Evolutionary conservation across 1,140 invertebrate genomes (phyloP), one percentile per base, ranked within the genome.

Genomic region (Neodiprion lecontei): DNA sequence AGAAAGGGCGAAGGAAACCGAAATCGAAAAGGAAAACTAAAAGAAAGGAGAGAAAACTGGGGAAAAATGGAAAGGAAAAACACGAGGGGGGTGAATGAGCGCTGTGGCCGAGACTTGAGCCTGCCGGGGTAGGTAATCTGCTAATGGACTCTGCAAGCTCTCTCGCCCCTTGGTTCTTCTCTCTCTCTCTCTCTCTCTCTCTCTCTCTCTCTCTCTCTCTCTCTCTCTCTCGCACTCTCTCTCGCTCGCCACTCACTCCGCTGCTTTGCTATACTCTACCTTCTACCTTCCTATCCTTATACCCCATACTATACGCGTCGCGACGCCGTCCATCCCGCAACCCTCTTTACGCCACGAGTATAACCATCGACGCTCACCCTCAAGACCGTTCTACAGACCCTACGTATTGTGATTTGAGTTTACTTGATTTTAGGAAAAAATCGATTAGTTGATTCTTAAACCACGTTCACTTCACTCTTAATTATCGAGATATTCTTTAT

Each of bases 61-160:
- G 72, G 67, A 48, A 72, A 69, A 69, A 14, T n/a, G 69, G 53
- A 40, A 47, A 71, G 53, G 78, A 81, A 81, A 81, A 80, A 83
- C 78, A 82, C 53, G 53, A 61, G 79, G 73, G 28, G 80, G 80
- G 77, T 79, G 84, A 83, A 85, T 81, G 83, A 82, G 80, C 80
- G 28, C 28, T 40, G 53, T 61, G n/a, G 53, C 53, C 53, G 53
- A 61, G 53, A 61, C 53, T 61, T 61, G 4, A 61, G 53, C 53
- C 53, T 61, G 28, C 28, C 77, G 80, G 81, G 81, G 78, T 85
- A 83, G 84, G 85, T 87, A 87, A 87, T 87, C 85, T 87, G 85
- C 85, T 87, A 87, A 87, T 87, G 85, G 85, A 87, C 85, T 86
- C 77, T 66, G 21, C 28, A 40, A 61, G 53, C 53, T 17, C n/a